Conservation (phyloP, 2,888 invertebrate species). For the Parascotia fuliginaria region DNA sequence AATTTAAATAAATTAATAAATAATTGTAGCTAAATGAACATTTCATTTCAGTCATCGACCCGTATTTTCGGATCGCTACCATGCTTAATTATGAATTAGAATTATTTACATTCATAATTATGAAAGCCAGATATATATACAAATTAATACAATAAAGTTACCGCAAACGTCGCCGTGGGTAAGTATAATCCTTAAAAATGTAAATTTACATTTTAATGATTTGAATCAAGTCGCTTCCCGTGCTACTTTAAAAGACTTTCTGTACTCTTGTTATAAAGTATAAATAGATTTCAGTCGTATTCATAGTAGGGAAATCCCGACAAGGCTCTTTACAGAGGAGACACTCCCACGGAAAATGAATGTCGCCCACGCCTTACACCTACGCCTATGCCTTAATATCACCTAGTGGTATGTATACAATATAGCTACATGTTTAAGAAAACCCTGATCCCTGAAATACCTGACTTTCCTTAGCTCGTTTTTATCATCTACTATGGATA, state of each 20-base stretch:
- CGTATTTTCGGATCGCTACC: too few relatives aligned
- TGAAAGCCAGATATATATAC: too few relatives aligned
- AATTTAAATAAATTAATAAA: too few relatives aligned
- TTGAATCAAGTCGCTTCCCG: slow-evolving; percentile 40
- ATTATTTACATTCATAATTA: too few relatives aligned
- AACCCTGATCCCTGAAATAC: too few relatives aligned
- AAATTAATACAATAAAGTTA: not conserved
- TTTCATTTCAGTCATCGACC: too few relatives aligned
- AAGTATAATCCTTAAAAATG: slow-evolving; percentile 13
- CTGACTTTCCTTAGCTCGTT: slow-evolving; percentile 18
- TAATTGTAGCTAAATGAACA: too few relatives aligned
- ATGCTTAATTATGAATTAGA: too few relatives aligned
- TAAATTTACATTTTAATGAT: slow-evolving; percentile 44
- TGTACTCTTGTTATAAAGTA: slow-evolving; percentile 51
- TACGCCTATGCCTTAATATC: too few relatives aligned
- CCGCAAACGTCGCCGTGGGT: slow-evolving; percentile 4
- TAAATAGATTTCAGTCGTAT: slow-evolving; percentile 47
- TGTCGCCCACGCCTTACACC: slow-evolving; percentile 38
- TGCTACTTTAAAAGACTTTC: slow-evolving; percentile 46
- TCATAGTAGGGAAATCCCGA: slow-evolving; percentile 47
- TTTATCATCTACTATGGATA: slow-evolving; percentile 13
- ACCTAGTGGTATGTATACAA: too few relatives aligned
- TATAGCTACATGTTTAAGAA: too few relatives aligned
- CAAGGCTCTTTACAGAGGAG: slow-evolving; percentile 44
- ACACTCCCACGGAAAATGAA: slow-evolving; percentile 47